Evolutionary conservation across 2,888 invertebrate genomes (phyloP).

Genomic region (Nomada ruficornis): DNA sequence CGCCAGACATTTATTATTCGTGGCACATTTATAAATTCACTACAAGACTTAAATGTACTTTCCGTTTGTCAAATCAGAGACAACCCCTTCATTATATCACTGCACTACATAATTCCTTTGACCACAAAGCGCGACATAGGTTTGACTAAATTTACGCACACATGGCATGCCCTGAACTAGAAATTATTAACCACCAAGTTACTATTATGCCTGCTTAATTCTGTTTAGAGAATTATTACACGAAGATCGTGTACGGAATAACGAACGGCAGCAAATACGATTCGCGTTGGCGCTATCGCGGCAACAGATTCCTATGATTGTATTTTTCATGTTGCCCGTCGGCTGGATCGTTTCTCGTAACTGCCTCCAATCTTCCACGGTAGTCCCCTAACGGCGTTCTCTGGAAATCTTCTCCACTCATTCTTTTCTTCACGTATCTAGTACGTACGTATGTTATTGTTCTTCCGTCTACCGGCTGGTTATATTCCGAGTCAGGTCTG

Average conservation of each 20-base stretch:
- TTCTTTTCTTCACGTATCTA: conserved; percentile 3
- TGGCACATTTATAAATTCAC: too few species aligned
- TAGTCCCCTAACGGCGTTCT: conserved; percentile 28
- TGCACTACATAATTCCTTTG: too few species aligned
- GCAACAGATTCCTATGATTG: conserved; percentile 59
- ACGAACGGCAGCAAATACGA: conserved; percentile 3
- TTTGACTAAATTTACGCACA: too few species aligned
- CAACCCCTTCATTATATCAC: too few species aligned
- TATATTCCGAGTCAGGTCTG: conserved; percentile 51
- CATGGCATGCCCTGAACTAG: too few species aligned
- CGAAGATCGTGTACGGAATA: not conserved
- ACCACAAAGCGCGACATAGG: too few species aligned
- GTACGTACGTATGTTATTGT: conserved; percentile 21
- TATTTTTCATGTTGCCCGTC: conserved; percentile 54
- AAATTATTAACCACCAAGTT: too few species aligned
- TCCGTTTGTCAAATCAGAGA: too few species aligned
- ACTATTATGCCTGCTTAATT: too few species aligned
- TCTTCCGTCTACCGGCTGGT: conserved; percentile 45
- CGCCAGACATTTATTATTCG: too few species aligned
- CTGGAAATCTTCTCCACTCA: conserved; percentile 15
- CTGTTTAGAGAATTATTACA: too few species aligned
- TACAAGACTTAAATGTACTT: too few species aligned
- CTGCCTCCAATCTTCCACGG: conserved; percentile 63
- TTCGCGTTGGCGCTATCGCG: conserved; percentile 52
- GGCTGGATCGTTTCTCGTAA: conserved; percentile 59